A percentile compares a stretch with the other conserved stretches of the same genome.
Evolutionary conservation across 2,888 invertebrate species (phyloP).

Genomic region (Beris morrisii): DNA sequence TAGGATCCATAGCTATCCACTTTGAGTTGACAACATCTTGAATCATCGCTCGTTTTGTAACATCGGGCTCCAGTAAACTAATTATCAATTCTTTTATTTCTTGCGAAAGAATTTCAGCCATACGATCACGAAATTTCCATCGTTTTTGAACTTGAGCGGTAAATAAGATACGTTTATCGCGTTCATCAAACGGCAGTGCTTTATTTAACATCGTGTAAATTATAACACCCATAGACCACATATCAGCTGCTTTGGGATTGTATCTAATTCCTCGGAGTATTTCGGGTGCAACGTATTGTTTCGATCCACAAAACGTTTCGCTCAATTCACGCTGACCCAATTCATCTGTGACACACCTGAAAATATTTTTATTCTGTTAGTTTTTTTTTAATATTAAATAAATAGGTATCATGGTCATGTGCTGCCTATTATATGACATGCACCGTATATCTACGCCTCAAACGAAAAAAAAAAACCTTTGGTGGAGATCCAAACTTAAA

Average conservation of each 20-base stretch:
- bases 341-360: conserved; percentile 51
- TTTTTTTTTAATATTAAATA: not conserved
- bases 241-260: conserved; percentile 71
- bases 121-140: conserved; percentile 70
- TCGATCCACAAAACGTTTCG: conserved; percentile 83
- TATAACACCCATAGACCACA: conserved; percentile 80
- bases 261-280: conserved; percentile 75
- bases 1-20: conserved; percentile 69
- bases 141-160: conserved; percentile 62
- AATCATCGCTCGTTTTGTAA: conserved; percentile 62
- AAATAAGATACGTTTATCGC: conserved; percentile 56
- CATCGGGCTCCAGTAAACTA: conserved; percentile 70
- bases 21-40: conserved; percentile 61
- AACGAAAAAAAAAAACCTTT: not conserved
- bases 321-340: conserved; percentile 61
- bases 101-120: conserved; percentile 61
- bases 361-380: not conserved
- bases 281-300: conserved; percentile 87
- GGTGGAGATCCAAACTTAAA: not conserved
- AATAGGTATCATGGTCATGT: not conserved
- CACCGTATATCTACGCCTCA: not conserved
- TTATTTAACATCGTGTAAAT: conserved; percentile 83
- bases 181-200: conserved; percentile 80
- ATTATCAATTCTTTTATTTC: conserved; percentile 67
- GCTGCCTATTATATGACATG: not conserved